phyloP scores from a whole-genome alignment of 2,113 vertebrate species.

The Cyprinodon tularosa region DNA sequence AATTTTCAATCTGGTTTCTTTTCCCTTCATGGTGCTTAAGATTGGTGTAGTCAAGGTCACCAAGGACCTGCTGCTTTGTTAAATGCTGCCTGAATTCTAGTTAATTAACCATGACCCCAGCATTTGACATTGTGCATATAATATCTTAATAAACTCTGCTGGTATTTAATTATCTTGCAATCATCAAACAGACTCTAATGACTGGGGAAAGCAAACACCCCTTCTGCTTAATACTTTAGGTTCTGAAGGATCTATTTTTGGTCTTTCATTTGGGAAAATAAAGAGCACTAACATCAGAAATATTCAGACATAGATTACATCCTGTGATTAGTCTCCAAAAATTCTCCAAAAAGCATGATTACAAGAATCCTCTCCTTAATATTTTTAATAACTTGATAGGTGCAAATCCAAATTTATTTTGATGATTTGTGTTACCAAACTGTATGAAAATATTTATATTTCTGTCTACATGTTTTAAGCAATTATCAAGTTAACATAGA shows the following conservation, averaged over 20 bases:
- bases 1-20: conserved; percentile 2
- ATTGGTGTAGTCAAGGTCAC: conserved; percentile 15
- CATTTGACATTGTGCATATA: neutral
- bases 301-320: neutral
- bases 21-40: neutral
- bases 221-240: neutral
- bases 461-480: neutral
- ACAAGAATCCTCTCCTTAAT: neutral
- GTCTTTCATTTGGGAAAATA: neutral
- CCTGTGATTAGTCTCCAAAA: neutral
- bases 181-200: neutral
- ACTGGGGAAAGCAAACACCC: neutral
- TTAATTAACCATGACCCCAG: conserved; percentile 3
- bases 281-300: neutral
- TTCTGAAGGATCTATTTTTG: neutral
- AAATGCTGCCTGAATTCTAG: conserved; percentile 3
- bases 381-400: neutral
- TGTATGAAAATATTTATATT: neutral
- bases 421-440: neutral
- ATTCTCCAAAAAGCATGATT: neutral
- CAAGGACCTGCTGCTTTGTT: neutral
- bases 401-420: too few relatives aligned
- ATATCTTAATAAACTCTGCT: neutral
- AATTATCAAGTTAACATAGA: neutral
- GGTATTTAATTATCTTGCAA: neutral